phyloP scores from a whole-genome alignment of 1,140 invertebrate genomes.

The Euura saliciscinereae region DNA sequence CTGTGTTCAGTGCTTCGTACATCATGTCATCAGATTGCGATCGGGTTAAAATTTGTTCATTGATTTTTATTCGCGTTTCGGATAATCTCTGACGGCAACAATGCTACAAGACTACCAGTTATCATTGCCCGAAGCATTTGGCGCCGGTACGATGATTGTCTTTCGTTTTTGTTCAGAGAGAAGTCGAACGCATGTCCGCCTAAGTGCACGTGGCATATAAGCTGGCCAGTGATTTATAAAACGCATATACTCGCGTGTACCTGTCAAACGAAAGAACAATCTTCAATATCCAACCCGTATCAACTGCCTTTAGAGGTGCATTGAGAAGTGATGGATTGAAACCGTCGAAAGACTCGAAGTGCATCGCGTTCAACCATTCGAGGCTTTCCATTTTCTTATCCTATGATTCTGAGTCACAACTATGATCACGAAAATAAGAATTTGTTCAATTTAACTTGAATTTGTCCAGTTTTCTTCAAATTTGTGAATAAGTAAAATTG shows the following conservation, averaged over 20 bases:
- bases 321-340: not conserved
- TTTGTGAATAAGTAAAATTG: not conserved
- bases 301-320: not conserved
- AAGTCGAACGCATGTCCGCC: not conserved
- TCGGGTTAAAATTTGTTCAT: too few relatives aligned
- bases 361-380: not conserved
- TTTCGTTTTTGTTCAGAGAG: not conserved
- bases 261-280: constrained; percentile 3
- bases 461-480: too few relatives aligned
- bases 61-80: too few relatives aligned
- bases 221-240: not conserved
- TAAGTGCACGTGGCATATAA: not conserved
- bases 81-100: too few relatives aligned
- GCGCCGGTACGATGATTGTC: not conserved
- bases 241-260: not conserved
- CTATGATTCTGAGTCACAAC: too few relatives aligned
- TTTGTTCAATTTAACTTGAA: too few relatives aligned
- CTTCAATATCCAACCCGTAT: not conserved
- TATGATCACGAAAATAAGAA: too few relatives aligned
- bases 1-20: not conserved
- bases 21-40: too few relatives aligned
- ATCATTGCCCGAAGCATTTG: not conserved
- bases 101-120: not conserved
- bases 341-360: not conserved
- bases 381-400: too few relatives aligned